phyloP scores from a whole-genome alignment of 1,140 invertebrate genomes.

The Bombus huntii region DNA sequence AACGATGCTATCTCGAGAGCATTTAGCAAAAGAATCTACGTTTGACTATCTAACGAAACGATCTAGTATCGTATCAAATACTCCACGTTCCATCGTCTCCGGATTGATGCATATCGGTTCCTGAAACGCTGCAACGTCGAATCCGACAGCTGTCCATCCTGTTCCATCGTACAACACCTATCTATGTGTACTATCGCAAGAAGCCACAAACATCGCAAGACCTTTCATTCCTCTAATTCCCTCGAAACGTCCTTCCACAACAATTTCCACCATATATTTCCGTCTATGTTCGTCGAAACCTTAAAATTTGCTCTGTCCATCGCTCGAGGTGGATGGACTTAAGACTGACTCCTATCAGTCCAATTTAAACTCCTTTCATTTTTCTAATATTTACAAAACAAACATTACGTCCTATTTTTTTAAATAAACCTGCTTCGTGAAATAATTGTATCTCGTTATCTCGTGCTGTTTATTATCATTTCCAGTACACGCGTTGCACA shows the following conservation, averaged over 20 bases:
- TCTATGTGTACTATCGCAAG: constrained; percentile 21
- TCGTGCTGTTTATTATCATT: too few relatives aligned
- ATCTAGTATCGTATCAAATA: background rate
- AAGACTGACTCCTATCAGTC: too few relatives aligned
- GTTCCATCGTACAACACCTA: background rate
- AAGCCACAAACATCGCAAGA: background rate
- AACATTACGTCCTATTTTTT: too few relatives aligned
- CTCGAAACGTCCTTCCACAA: background rate
- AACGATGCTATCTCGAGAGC: background rate
- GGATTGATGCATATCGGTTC: background rate
- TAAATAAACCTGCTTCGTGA: too few relatives aligned
- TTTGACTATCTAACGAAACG: background rate
- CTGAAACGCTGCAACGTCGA: background rate
- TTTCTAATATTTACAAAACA: too few relatives aligned
- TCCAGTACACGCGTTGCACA: too few relatives aligned
- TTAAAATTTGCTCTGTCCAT: background rate
- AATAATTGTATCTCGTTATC: too few relatives aligned
- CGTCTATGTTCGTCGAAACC: background rate
- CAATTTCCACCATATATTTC: background rate
- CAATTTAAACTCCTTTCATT: too few relatives aligned
- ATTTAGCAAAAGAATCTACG: background rate
- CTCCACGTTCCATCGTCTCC: background rate
- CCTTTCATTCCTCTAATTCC: background rate
- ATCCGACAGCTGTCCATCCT: background rate
- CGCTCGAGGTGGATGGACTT: too few relatives aligned